Evolutionary conservation across 2,797 vertebrate genomes (phyloP).

Genomic region (Smutsia gigantea): DNA sequence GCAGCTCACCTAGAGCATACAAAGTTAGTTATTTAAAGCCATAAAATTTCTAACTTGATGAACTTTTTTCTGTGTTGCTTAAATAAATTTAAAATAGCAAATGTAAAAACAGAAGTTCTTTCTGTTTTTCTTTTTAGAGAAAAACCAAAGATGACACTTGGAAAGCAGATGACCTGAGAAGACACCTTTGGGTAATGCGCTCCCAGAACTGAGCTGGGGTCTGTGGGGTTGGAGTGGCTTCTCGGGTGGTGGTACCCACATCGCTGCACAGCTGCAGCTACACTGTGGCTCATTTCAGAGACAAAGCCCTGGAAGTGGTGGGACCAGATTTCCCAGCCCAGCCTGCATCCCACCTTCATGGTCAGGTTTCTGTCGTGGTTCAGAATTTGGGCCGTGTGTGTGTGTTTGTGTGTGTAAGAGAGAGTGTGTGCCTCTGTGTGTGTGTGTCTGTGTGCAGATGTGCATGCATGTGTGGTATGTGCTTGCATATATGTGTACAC

Average conservation of each 20-base stretch:
- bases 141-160: conserved; percentile 96
- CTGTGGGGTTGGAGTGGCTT: background rate
- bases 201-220: background rate
- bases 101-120: no score
- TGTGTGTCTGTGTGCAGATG: no score
- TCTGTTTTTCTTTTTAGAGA: conserved; percentile 81
- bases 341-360: background rate
- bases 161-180: conserved; percentile 93
- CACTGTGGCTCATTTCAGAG: background rate
- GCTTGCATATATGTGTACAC: background rate
- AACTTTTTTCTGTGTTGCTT: background rate
- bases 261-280: background rate
- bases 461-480: background rate
- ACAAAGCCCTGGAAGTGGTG: background rate
- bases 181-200: conserved; percentile 89
- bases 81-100: no score
- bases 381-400: background rate
- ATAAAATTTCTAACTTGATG: conserved; percentile 43
- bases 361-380: background rate
- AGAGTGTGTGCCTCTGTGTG: no score
- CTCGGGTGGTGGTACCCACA: background rate
- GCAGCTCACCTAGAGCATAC: background rate
- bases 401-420: background rate
- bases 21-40: conserved; percentile 13
- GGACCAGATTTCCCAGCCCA: background rate